phyloP scores from a whole-genome alignment of 92 coral and sea anemone genomes.

The Umimayanthus kanabou region DNA sequence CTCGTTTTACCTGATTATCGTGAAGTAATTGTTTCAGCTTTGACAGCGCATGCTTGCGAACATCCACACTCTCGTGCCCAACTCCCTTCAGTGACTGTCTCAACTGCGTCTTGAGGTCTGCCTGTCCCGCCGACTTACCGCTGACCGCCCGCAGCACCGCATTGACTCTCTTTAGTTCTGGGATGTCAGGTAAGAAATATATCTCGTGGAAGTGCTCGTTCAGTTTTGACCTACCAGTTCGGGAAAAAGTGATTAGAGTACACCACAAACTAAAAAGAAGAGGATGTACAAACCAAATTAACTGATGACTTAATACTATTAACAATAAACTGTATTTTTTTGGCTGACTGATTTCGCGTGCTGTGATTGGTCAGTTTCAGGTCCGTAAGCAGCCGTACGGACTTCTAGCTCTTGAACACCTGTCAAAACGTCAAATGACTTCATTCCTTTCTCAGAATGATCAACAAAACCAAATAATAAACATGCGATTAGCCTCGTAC shows the following conservation, averaged over 20 bases:
- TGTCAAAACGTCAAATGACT: no score
- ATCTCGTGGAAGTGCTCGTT: constrained; percentile 89
- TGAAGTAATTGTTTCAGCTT: constrained; percentile 85
- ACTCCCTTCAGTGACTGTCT: constrained; percentile 85
- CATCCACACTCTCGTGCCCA: constrained; percentile 89
- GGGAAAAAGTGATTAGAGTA: background rate
- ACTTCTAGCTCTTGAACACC: no score
- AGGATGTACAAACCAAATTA: no score
- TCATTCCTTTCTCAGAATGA: no score
- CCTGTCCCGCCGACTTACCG: constrained; percentile 60
- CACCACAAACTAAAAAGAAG: background rate
- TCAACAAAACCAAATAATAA: no score
- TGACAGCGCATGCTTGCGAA: constrained; percentile 86
- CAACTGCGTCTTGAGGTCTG: constrained; percentile 78
- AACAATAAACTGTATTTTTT: no score
- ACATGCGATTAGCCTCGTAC: no score
- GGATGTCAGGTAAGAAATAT: constrained; percentile 88
- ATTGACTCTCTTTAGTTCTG: constrained; percentile 77
- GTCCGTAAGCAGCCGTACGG: no score
- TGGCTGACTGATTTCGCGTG: no score
- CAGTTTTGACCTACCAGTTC: constrained; percentile 17
- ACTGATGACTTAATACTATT: no score
- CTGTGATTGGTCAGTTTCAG: no score
- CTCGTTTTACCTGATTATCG: constrained; percentile 81
- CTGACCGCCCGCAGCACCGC: constrained; percentile 67